A percentile compares a stretch with the other conserved stretches of the same genome.
Conservation (phyloP, 2,888 invertebrate genomes). For the Germaria angustata region DNA sequence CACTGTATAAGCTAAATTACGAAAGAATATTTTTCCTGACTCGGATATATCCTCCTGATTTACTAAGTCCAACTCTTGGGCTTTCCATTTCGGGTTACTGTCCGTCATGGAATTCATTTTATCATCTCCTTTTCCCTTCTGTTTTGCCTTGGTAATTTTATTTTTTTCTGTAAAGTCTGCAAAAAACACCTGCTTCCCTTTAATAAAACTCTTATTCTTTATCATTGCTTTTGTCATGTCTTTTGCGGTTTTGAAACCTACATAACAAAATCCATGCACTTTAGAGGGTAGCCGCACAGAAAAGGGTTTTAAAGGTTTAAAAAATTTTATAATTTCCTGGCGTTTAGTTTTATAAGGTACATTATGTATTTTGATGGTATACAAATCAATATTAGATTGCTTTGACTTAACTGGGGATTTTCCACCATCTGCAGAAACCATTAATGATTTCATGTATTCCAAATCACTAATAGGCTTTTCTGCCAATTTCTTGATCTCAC, state of each 20-base stretch:
- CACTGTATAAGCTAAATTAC: slow-evolving; percentile 93
- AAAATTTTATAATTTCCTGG: slow-evolving; percentile 91
- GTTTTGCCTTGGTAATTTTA: slow-evolving; percentile 75
- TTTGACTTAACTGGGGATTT: slow-evolving; percentile 70
- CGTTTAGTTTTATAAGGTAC: slow-evolving; percentile 90
- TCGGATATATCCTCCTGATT: slow-evolving; percentile 91
- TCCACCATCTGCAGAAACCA: slow-evolving; percentile 74
- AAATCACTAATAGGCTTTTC: slow-evolving; percentile 88
- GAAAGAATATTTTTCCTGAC: slow-evolving; percentile 94
- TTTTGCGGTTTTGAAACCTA: slow-evolving; percentile 92
- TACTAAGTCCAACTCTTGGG: slow-evolving; percentile 83
- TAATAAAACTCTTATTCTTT: slow-evolving; percentile 92
- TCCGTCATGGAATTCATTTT: slow-evolving; percentile 67
- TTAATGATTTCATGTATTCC: slow-evolving; percentile 88
- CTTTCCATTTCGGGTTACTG: slow-evolving; percentile 81
- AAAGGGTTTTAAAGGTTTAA: slow-evolving; percentile 88
- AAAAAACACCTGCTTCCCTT: slow-evolving; percentile 84
- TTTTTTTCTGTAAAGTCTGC: slow-evolving; percentile 81
- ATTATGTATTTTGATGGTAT: slow-evolving; percentile 87
- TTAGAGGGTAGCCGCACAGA: slow-evolving; percentile 89
- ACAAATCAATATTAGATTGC: slow-evolving; percentile 79
- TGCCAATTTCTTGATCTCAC: slow-evolving; percentile 82
- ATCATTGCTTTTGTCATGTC: slow-evolving; percentile 89
- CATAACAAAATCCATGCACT: slow-evolving; percentile 91
- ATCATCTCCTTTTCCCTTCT: slow-evolving; percentile 32